Conservation (phyloP, 2,113 vertebrate genomes). For the Cyanoliseus patagonus region DNA sequence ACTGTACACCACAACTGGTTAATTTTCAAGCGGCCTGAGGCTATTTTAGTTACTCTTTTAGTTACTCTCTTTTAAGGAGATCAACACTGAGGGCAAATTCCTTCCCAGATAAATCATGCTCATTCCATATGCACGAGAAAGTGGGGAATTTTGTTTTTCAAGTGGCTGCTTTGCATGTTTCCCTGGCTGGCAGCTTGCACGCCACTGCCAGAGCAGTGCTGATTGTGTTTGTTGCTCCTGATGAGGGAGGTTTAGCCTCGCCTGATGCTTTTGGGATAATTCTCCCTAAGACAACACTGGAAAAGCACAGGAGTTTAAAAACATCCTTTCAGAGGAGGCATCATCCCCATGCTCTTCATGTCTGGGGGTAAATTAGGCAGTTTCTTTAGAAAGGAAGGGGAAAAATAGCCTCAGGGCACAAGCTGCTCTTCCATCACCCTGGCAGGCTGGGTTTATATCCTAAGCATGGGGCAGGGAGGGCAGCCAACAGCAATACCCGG, state of each 20-base stretch:
- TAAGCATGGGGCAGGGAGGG: neutral
- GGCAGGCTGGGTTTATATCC: neutral
- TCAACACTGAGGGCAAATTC: conserved; percentile 59
- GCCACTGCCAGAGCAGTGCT: neutral
- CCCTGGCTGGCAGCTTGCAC: neutral
- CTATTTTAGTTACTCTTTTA: conserved; percentile 62
- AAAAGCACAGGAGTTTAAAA: neutral
- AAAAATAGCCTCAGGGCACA: neutral
- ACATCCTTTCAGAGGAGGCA: neutral
- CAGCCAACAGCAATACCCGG: neutral
- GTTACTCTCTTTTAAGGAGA: conserved; percentile 57
- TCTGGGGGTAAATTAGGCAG: neutral
- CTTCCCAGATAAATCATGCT: conserved; percentile 65
- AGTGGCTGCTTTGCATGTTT: conserved; percentile 58
- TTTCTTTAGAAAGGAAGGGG: neutral
- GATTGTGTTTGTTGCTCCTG: neutral
- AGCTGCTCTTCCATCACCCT: neutral
- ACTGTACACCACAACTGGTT: neutral
- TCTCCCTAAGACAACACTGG: neutral
- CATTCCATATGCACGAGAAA: conserved; percentile 52
- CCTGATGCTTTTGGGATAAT: neutral
- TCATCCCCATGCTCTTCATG: neutral
- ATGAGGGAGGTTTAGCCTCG: neutral
- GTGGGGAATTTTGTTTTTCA: conserved; percentile 59
- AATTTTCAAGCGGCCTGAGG: neutral